Evolutionary conservation across 2,888 invertebrate species (phyloP), one percentile per base, ranked within the genome.

Genomic region (Eristalinus aeneus): DNA sequence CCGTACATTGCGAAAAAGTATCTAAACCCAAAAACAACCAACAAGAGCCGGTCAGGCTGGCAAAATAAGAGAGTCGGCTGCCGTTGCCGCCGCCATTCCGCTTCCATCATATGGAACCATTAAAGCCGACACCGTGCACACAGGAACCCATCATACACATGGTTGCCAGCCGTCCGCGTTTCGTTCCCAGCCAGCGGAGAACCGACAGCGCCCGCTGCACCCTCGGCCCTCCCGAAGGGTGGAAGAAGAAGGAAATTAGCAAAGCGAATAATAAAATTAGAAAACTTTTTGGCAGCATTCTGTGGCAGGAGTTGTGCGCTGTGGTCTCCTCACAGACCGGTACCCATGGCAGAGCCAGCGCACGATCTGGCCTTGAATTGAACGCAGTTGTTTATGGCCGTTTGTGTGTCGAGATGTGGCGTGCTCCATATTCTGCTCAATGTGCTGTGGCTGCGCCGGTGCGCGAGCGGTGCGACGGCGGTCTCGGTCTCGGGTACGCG

Each of bases 321-420:
- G 27, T 27, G 27, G 27, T 46, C 16, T 46, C 46, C 46, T 46
- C 46, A 16, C 36, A 56, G 81, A 81, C 81, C 73, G 77, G 86
- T 81, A 73, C 77, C 77, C 36, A 63, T 68, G 54, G 34, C 63
- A 32, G 65, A 54, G 31, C 9, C 27, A 5, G 68, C 34, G 67
- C 86, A 87, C 76, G 78, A 83, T 83, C 83, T 87, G 86, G 86
- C 86, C 86, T 87, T 87, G 86, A 87, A 87, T 87, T 87, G 83
- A 87, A 83, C 82, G 82, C 86, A 87, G 86, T 87, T 87, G 86
- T 82, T 87, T 87, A 81, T 86, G 77, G 69, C 73, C 77, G 54
- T 73, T 77, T 76, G 67, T 82, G 78, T 72, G 46, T 71, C 65
- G 69, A 58, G 74, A 83, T 78, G 78, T 81, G 86, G 82, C 78